Base-by-base conservation (phyloP, 92 coral and sea anemone genomes). In the Metridium senile region DNA sequence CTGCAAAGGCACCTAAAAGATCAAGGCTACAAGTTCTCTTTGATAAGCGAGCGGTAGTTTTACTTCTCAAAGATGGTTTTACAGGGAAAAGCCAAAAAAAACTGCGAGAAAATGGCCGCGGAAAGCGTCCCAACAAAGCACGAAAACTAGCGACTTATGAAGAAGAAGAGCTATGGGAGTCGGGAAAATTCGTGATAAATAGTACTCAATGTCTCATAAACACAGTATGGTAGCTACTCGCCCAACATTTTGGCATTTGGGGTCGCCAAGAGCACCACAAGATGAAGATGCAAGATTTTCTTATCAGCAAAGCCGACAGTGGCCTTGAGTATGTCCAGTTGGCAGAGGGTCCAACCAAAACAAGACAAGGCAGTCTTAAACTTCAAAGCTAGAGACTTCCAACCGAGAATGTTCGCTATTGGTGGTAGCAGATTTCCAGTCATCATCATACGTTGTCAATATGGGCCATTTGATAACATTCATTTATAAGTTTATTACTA, bases 381-480 rank as follows among this genome's bases (percentile, higher is more conserved):
- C 51, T 0, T 58, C 47, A 84, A 78, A 69, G 29, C 30, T 28
- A 62, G 84, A 66, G 75, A 66, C 26, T 75, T 80, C 69, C 82
- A 54, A 10, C 90, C 86, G 34, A 59, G 63, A 71, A 86, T 86
- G 90, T 86, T 75, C 62, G 79, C 74, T 1, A 52, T 64, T 23
- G 86, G 83, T 20, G 83, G 82, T 3, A 65, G 58, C n/a, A n/a
- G n/a, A n/a, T n/a, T 82, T 49, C n/a, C n/a, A n/a, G n/a, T n/a
- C n/a, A n/a, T n/a, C n/a, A n/a, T n/a, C n/a, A n/a, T n/a, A n/a
- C n/a, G n/a, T n/a, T n/a, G n/a, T n/a, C n/a, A n/a, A n/a, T n/a
- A n/a, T n/a, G n/a, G n/a, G n/a, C n/a, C n/a, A n/a, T n/a, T n/a
- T n/a, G n/a, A n/a, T n/a, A n/a, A n/a, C n/a, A n/a, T n/a, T n/a